These are phyloP conservation scores for Hycleus cichorii DNA, from an alignment of 1,140 invertebrate genomes.

Conservation along the genomic window DNA sequence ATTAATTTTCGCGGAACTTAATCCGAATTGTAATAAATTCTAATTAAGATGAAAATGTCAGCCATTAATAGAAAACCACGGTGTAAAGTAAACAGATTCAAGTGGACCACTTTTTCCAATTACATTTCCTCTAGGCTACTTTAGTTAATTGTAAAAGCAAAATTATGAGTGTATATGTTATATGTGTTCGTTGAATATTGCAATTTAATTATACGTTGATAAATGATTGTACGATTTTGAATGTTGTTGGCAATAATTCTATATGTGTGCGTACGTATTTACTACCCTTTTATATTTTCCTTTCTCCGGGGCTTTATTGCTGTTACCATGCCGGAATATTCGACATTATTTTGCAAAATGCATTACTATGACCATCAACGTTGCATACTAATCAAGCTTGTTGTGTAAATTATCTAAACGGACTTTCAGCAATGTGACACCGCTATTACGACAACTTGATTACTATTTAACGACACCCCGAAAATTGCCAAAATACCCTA, in stretches of 20 bases:
- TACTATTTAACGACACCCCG: constrained; percentile 14
- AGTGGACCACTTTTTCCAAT: constrained; percentile 29
- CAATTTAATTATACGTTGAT: constrained; percentile 14
- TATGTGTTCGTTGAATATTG: constrained; percentile 21
- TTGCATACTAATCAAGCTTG: constrained; percentile 9
- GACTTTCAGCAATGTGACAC: background rate
- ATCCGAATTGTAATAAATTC: constrained; percentile 14
- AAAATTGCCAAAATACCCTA: background rate
- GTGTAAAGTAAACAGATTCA: constrained; percentile 22
- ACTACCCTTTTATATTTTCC: too few relatives aligned
- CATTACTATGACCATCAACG: constrained; percentile 2
- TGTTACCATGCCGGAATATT: background rate
- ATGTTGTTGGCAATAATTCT: background rate
- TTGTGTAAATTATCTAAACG: constrained; percentile 4
- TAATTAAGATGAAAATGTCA: constrained; percentile 22
- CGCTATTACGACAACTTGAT: constrained; percentile 7
- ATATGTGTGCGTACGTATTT: too few relatives aligned
- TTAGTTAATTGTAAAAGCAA: constrained; percentile 28
- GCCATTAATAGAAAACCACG: constrained; percentile 25
- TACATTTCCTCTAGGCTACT: constrained; percentile 27
- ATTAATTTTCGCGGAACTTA: constrained; percentile 6
- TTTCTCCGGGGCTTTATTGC: too few relatives aligned
- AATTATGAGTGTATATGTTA: background rate
- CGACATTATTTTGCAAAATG: background rate
- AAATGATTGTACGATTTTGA: constrained; percentile 9